These are phyloP conservation scores for Tenebrio molitor DNA, from an alignment of 1,140 invertebrate species.

Conservation along the genomic window DNA sequence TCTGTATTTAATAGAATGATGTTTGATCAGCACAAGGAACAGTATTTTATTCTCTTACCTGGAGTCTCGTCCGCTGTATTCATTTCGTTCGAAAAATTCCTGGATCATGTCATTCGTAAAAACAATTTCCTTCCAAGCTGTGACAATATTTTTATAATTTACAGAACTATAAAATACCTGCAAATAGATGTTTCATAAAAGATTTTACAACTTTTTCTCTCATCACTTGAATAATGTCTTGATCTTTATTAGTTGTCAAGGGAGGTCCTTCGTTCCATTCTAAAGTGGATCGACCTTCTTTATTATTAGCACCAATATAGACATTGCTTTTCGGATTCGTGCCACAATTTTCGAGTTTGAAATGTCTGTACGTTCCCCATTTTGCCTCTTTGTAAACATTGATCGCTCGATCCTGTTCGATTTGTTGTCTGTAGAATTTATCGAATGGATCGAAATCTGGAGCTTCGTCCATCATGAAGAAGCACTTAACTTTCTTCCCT, in stretches of 20 bases:
- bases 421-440: constrained; percentile 74
- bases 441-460: constrained; percentile 72
- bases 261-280: constrained; percentile 83
- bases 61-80: no score
- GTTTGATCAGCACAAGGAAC: constrained; percentile 73
- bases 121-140: no score
- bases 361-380: constrained; percentile 75
- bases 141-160: no score
- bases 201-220: constrained; percentile 67
- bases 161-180: no score
- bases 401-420: constrained; percentile 74
- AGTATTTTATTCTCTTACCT: no score
- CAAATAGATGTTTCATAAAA: constrained; percentile 78
- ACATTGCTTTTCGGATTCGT: constrained; percentile 73
- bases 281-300: constrained; percentile 89
- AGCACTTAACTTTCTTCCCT: constrained; percentile 72
- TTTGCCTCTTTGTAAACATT: constrained; percentile 75
- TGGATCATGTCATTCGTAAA: no score
- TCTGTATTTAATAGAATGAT: constrained; percentile 70
- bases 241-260: no score
- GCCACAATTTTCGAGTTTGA: constrained; percentile 41
- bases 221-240: no score
- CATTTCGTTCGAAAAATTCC: no score
- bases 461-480: constrained; percentile 78
- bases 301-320: constrained; percentile 81